phyloP scores from a whole-genome alignment of 2,797 vertebrate species.

The Allobates femoralis region DNA sequence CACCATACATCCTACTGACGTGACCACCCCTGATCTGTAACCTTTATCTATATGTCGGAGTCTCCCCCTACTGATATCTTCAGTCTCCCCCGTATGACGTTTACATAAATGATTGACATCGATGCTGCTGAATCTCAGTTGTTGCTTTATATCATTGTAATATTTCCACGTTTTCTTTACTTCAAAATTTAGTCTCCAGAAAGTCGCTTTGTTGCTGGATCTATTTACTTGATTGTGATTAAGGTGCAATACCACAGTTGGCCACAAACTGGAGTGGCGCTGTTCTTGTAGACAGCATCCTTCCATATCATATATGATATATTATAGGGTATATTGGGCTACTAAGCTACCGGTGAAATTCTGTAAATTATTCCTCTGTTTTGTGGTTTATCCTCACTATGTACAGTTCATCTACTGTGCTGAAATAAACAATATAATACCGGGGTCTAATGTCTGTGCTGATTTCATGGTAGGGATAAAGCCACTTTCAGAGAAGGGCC shows the following conservation, averaged over 20 bases:
- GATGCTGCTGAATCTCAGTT: neutral
- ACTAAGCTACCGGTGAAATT: too few relatives aligned
- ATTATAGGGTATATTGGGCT: too few relatives aligned
- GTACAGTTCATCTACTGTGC: too few relatives aligned
- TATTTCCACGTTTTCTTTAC: neutral
- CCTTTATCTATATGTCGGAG: conserved; percentile 8
- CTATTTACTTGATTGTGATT: neutral
- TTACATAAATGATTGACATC: conserved; percentile 10
- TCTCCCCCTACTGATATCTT: neutral
- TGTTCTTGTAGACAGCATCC: neutral
- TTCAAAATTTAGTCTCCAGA: neutral
- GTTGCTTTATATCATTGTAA: neutral
- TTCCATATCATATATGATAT: too few relatives aligned
- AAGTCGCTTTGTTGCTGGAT: neutral
- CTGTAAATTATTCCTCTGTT: too few relatives aligned
- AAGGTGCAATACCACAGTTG: neutral
- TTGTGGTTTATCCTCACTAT: too few relatives aligned
- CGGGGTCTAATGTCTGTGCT: too few relatives aligned
- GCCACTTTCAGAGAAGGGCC: too few relatives aligned
- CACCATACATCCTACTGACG: neutral
- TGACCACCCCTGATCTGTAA: neutral
- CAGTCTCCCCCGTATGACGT: neutral
- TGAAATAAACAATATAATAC: too few relatives aligned
- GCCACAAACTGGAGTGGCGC: neutral
- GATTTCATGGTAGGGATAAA: too few relatives aligned